Evolutionary conservation across 2,797 vertebrate species (phyloP).

Genomic region (Gallirallus australis): DNA sequence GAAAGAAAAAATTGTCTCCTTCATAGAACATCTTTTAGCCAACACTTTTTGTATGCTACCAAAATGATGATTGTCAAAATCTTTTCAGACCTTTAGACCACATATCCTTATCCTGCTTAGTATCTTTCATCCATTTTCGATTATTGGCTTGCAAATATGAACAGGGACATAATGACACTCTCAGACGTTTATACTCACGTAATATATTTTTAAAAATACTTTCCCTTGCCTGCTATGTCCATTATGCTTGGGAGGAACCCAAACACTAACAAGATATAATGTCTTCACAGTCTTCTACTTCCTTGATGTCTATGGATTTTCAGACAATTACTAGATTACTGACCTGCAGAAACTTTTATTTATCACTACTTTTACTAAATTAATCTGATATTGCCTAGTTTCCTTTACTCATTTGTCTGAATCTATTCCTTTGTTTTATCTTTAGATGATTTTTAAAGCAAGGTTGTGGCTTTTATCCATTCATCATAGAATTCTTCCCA

Average conservation of each 20-base stretch:
- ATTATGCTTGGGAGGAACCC: neutral
- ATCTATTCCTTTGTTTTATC: neutral
- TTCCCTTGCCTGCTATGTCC: neutral
- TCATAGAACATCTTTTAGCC: neutral
- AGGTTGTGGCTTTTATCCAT: neutral
- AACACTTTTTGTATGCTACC: neutral
- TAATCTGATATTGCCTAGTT: neutral
- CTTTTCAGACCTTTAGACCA: neutral
- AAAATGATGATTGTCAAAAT: rapidly evolving
- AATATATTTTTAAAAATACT: neutral
- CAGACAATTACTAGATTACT: neutral
- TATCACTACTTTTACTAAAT: neutral
- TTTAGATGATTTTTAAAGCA: neutral
- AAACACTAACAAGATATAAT: rapidly evolving
- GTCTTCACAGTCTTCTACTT: neutral
- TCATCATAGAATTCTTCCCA: neutral
- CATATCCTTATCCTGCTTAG: neutral
- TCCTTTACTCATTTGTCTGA: neutral
- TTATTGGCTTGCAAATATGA: neutral
- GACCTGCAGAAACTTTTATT: neutral
- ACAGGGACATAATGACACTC: neutral
- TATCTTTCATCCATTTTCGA: neutral
- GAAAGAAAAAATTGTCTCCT: neutral
- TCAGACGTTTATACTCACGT: neutral
- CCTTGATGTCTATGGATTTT: neutral